Base-by-base conservation (phyloP, 2,113 vertebrate genomes). In the Catharus minimus region DNA sequence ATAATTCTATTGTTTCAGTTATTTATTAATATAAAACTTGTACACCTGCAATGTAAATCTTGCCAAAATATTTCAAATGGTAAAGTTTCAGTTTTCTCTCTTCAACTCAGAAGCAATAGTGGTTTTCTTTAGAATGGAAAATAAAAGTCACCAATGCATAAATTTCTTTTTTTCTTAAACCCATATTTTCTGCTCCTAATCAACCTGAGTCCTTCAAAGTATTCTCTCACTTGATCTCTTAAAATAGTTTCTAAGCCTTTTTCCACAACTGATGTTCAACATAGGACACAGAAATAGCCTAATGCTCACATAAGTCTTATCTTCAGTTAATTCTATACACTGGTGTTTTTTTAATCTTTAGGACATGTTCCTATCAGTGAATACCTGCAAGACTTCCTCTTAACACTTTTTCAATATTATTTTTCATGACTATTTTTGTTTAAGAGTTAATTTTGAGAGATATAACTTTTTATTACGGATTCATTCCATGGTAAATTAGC, bases 141-240 rank as follows among this genome's bases (percentile, higher is more conserved):
- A 93, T 38, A 38, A 92, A 80, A 92, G 22, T 67, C 65, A 94
- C 41, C 27, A 72, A 94, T 76, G n/a, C 30, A 83, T 76, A 88
- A 74, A 64, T 92, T 92, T 79, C 16, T 75, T 93, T 94, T 94
- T 95, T 96, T 62, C 72, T 56, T 60, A 83, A 90, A 96, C 60
- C 30, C 55, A 1, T 86, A 89, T 93, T 91, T 95, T 96, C 83
- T 95, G 39, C 81, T 96, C 81, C 72, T 94, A 96, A 97, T 96
- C 93, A 96, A 92, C 77, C 89, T 95, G 81, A 96, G 89, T 91
- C 95, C 94, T 97, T 97, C 94, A 96, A 97, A 97, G 91, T 55
- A 56, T 83, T 86, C 73, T 80, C 60, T 96, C 66, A 80, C 81
- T 96, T 96, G 86, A 96, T 97, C 74, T 95, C 86, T 94, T 93